Conservation (phyloP, 2,113 vertebrate genomes). For the Pseudorasbora parva region DNA sequence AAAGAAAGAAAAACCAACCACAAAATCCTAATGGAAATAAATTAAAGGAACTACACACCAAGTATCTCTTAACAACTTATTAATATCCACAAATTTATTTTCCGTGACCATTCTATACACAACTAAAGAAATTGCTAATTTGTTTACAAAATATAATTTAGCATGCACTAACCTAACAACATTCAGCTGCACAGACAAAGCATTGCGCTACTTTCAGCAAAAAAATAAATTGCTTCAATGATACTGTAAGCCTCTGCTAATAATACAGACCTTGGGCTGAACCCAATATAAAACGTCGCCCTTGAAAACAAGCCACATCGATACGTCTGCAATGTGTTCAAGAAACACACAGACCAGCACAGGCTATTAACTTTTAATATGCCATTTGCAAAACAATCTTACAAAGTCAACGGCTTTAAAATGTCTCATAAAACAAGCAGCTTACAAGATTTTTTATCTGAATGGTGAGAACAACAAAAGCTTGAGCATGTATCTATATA, state of each 20-base stretch:
- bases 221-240: not conserved
- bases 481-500: not conserved
- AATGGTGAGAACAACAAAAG: not conserved
- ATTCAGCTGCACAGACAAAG: not conserved
- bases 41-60: not conserved
- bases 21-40: not conserved
- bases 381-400: constrained; percentile 53
- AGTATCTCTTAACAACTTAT: not conserved
- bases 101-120: not conserved
- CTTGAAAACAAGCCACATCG: constrained; percentile 23
- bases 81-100: not conserved
- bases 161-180: not conserved
- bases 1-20: not conserved
- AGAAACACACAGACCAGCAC: constrained; percentile 18
- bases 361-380: constrained; percentile 53
- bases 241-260: not conserved
- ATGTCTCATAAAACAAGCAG: constrained; percentile 46
- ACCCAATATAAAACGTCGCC: constrained; percentile 27
- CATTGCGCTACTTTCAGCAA: not conserved
- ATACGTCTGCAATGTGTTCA: not conserved
- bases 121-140: not conserved
- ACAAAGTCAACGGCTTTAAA: constrained; percentile 45
- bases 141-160: not conserved
- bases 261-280: constrained; percentile 34
- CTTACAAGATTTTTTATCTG: constrained; percentile 5